A percentile compares a stretch with the other conserved stretches of the same genome.
Evolutionary conservation across 2,797 vertebrate species (phyloP).

Genomic region (Nannoperca australis): DNA sequence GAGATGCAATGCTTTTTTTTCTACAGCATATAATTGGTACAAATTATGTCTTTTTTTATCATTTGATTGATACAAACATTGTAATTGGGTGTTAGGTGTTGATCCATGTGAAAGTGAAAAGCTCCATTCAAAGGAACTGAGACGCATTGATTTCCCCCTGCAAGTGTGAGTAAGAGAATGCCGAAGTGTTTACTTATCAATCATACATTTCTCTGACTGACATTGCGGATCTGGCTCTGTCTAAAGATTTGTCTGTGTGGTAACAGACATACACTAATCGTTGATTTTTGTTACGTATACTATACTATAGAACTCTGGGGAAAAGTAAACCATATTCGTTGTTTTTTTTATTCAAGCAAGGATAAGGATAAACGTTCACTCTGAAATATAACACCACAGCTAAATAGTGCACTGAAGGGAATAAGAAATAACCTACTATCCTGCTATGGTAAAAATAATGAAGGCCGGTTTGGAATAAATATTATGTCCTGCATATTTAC

Average conservation of each 20-base stretch:
- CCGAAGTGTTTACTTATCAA: constrained; percentile 6
- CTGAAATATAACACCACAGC: background rate
- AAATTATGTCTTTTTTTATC: constrained; percentile 3
- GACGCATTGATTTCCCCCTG: constrained; percentile 2
- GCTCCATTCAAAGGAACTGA: background rate
- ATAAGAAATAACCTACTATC: background rate
- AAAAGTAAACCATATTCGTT: background rate
- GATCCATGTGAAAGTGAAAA: constrained; percentile 13
- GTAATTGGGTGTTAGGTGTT: constrained; percentile 20
- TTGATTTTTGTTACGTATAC: constrained; percentile 1
- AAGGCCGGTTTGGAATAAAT: background rate
- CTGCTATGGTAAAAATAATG: background rate
- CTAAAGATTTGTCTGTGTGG: background rate
- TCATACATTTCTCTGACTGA: background rate
- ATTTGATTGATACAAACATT: background rate
- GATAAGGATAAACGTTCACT: background rate
- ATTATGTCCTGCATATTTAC: background rate
- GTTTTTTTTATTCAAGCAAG: background rate
- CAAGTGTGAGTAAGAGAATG: constrained; percentile 5
- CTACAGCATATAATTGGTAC: constrained; percentile 7
- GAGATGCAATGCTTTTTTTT: constrained; percentile 6
- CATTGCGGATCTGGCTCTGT: background rate
- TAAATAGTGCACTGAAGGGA: background rate
- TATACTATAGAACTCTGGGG: no score
- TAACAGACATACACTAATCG: background rate